Evolutionary conservation across 2,888 invertebrate species (phyloP).

Genomic region (Meliscaeva auricollis): DNA sequence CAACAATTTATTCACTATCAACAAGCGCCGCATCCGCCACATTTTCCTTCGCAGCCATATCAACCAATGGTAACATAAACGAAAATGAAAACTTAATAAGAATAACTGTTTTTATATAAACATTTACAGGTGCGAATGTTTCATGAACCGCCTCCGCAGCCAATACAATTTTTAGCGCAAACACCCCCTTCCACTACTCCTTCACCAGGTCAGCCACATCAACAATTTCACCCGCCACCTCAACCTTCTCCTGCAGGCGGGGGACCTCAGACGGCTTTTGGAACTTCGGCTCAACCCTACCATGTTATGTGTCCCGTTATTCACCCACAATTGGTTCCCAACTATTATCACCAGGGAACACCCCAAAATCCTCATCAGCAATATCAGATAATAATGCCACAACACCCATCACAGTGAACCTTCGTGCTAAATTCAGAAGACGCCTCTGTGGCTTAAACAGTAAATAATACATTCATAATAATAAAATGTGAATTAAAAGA

Average conservation of each 20-base stretch:
- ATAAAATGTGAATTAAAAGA: constrained; percentile 59
- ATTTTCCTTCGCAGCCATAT: constrained; percentile 84
- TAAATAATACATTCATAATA: constrained; percentile 45
- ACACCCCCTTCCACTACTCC: constrained; percentile 86
- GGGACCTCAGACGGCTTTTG: constrained; percentile 85
- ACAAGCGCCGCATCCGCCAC: constrained; percentile 86
- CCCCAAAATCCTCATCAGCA: constrained; percentile 83
- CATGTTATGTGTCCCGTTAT: constrained; percentile 87
- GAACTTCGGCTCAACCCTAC: constrained; percentile 84
- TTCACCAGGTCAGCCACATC: constrained; percentile 86
- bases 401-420: constrained; percentile 82
- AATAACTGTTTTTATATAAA: constrained; percentile 7
- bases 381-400: constrained; percentile 83
- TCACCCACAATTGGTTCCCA: constrained; percentile 81
- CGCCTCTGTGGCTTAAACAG: constrained; percentile 36
- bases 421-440: constrained; percentile 28
- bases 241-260: constrained; percentile 86
- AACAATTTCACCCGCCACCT: constrained; percentile 86
- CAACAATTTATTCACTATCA: constrained; percentile 88
- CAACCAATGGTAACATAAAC: constrained; percentile 85
- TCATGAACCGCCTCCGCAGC: constrained; percentile 86
- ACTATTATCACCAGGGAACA: constrained; percentile 82
- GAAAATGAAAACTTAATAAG: neutral
- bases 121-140: constrained; percentile 87
- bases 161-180: constrained; percentile 86